Evolutionary conservation across 2,797 vertebrate species (phyloP), one percentile per base, ranked within the genome.

Genomic region (Threskiornis aethiopicus): DNA sequence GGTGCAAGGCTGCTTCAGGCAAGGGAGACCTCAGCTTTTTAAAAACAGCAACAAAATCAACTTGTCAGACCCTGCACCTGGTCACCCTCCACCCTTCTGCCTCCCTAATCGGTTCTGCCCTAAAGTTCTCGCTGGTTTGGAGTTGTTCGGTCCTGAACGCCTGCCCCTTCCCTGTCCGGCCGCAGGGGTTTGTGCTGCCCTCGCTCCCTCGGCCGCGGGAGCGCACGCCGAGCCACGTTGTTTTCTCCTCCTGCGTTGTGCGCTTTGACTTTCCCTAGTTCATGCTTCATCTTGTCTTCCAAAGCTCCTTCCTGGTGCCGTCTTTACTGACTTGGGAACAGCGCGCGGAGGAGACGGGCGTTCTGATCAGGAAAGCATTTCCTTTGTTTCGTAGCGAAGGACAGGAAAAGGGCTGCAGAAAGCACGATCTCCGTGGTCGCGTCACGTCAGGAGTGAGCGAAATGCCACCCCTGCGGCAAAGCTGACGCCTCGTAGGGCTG

Each of bases 151-250:
- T 22, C n/a, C 52, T 21, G 58, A 22, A 4, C 3, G 21, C 70
- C 65, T 49, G 29, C 37, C 39, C 35, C 11, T 51, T 46, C 41
- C 20, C 51, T 15, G 18, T 9, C 19, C 13, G 14, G 37, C n/a
- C 24, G 1, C 5, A 1, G 18, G 13, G 4, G 21, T 4, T 10
- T 19, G 46, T 16, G n/a, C 31, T 47, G 41, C 47, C 39, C 8
- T 2, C 14, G 11, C 6, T 14, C 1, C 13, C 11, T 64, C 17
- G 3, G 57, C 64, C 18, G 16, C 5, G 4, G 26, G 33, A 4
- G 25, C 1, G 4, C 11, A 10, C 1, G 0, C 24, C 20, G 52
- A 19, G 5, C 39, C 8, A 0, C 13, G 0, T 2, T 4, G 11
- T 6, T 16, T 22, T 26, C n/a, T 35, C 25, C 20, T 47, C 20